Conservation (phyloP, 2,113 vertebrate genomes). For the Ranitomeya variabilis region DNA sequence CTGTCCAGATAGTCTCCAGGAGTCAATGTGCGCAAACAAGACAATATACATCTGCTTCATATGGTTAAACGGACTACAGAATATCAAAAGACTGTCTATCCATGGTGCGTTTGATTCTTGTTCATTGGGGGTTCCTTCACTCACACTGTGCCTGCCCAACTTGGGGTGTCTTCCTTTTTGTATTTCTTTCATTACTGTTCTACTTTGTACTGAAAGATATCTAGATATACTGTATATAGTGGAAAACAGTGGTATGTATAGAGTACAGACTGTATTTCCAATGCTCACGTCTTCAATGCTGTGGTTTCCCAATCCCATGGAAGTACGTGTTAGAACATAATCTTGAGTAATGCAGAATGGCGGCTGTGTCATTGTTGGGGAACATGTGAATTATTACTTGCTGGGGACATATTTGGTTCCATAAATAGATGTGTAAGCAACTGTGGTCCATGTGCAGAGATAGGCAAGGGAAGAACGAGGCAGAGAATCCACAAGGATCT, state of each 20-base stretch:
- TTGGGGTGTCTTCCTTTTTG: no score
- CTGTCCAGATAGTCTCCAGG: no score
- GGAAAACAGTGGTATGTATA: neutral
- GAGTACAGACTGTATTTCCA: neutral
- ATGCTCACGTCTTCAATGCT: neutral
- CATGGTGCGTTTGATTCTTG: no score
- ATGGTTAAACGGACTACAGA: no score
- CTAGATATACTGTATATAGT: no score
- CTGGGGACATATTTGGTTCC: conserved; percentile 8
- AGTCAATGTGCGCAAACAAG: no score
- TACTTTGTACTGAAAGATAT: neutral
- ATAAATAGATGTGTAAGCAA: conserved; percentile 9
- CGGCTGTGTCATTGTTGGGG: conserved; percentile 10
- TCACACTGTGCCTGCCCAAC: no score
- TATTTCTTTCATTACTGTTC: no score
- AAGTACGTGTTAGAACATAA: neutral
- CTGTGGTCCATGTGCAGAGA: neutral
- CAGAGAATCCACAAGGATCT: neutral
- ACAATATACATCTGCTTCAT: no score
- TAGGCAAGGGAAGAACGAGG: neutral
- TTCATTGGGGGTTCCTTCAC: no score
- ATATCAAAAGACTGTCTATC: no score
- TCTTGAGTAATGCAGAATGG: neutral
- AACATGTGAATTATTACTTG: neutral
- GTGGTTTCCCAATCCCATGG: neutral